These are phyloP conservation scores for Thinocorus orbignyianus DNA, from an alignment of 2,113 vertebrate species.

Conservation along the genomic window DNA sequence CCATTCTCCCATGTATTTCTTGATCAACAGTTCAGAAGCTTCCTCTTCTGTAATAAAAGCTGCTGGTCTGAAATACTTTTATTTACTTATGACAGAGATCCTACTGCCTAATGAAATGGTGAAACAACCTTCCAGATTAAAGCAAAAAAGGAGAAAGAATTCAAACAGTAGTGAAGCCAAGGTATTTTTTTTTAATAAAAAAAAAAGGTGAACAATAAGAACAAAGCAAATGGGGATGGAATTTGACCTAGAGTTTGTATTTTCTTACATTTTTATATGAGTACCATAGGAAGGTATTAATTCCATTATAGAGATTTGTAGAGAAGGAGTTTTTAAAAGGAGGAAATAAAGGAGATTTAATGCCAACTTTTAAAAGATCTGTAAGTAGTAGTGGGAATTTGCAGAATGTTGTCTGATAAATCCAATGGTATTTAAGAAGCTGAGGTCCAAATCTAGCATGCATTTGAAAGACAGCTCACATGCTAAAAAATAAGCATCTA, in stretches of 20 bases:
- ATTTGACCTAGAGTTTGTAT: neutral
- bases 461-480: conserved; percentile 1
- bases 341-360: conserved; percentile 1
- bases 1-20: neutral
- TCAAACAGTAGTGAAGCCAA: neutral
- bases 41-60: neutral
- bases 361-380: neutral
- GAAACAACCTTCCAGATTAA: neutral
- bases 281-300: neutral
- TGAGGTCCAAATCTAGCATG: neutral
- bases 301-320: neutral
- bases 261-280: neutral
- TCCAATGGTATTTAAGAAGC: conserved; percentile 4
- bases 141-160: neutral
- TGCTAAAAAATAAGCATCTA: neutral
- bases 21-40: neutral
- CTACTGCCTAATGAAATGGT: neutral
- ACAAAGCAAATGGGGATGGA: neutral
- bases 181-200: neutral
- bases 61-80: neutral
- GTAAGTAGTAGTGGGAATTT: neutral
- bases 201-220: neutral
- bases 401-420: neutral
- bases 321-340: neutral
- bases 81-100: neutral